Evolutionary conservation across 1,140 invertebrate genomes (phyloP), one percentile per base, ranked within the genome.

Genomic region (Andrena cerasifolii): DNA sequence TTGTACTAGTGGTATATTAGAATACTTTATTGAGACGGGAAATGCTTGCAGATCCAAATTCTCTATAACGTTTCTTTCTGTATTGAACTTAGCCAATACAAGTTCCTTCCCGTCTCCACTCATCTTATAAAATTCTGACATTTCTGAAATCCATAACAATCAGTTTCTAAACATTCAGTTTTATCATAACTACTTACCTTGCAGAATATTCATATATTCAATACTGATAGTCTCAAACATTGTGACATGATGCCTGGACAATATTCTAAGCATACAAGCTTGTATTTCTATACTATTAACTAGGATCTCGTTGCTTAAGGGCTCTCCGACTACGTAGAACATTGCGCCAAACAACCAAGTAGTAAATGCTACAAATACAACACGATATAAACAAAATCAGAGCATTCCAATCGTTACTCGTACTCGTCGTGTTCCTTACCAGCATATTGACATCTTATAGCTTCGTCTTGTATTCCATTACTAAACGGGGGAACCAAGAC

Each of bases 311-410:
- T 84, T 59, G 56, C 82, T 88, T 26, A 88, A 51, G 28, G 85
- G 87, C 21, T 80, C 58, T 47, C 84, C 86, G 16, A 88, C 53
- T 58, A 91, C 70, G 54, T 92, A 83, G 71, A 92, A 91, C 78
- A 91, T 86, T 54, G 84, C 82, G 10, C 90, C 90, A 80, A 92
- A 92, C 5, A 92, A 66, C 91, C 91, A 92, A 3, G 84, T 90
- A n/a, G 89, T 88, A 62, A 91, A 92, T 33, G 86, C 89, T 89
- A 26, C 16, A 86, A 36, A 24, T 33, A 33, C 16, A 63, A 43
- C 24, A 56, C 24, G 31, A 18, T 28, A 74, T 18, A 14, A 28
- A 73, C 28, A n/a, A n/a, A n/a, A n/a, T n/a, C n/a, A n/a, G n/a
- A n/a, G 36, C 26, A 49, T 33, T 14, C 26, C 31, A 14, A 54